Percentiles rank a stretch among this genome's conserved stretches.
phyloP scores from a whole-genome alignment of 2,888 invertebrate genomes.

The Lochmaea capreae region DNA sequence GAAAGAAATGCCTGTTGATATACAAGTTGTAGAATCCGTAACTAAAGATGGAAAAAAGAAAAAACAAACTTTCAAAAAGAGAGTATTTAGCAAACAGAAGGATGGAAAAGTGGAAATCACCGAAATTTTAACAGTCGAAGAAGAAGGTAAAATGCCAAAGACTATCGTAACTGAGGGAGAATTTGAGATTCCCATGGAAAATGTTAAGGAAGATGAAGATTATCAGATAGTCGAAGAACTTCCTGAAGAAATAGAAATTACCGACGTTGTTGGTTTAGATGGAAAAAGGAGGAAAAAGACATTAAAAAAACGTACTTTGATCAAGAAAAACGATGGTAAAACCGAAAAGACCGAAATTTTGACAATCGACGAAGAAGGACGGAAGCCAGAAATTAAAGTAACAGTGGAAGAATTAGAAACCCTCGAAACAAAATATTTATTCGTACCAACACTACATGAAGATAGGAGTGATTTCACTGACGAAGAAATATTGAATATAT shows the following conservation, averaged over 20 bases:
- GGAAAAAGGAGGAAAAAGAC: constrained; percentile 55
- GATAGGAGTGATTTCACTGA: constrained; percentile 55
- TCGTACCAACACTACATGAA: constrained; percentile 58
- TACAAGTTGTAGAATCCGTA: constrained; percentile 55
- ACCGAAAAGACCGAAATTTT: constrained; percentile 63
- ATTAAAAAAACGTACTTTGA: constrained; percentile 62
- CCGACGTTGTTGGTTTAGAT: constrained; percentile 52
- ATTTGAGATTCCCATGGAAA: constrained; percentile 51
- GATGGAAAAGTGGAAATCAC: constrained; percentile 61
- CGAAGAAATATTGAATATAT: constrained; percentile 56
- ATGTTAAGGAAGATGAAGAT: constrained; percentile 61
- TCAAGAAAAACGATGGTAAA: constrained; percentile 53
- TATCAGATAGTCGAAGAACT: constrained; percentile 44
- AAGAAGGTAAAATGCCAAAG: constrained; percentile 57
- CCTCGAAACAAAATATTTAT: constrained; percentile 48
- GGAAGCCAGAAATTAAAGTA: constrained; percentile 53
- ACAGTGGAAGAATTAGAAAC: constrained; percentile 53
- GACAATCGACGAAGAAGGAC: constrained; percentile 54
- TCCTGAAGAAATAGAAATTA: constrained; percentile 58
- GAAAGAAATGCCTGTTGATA: constrained; percentile 54
- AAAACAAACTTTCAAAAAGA: constrained; percentile 58
- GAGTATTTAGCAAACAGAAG: constrained; percentile 59
- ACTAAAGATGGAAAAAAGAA: constrained; percentile 54
- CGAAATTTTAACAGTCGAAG: constrained; percentile 56
- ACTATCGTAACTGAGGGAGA: constrained; percentile 63